These are phyloP conservation scores for Drosophila atripex DNA, from an alignment of 2,888 invertebrate species.

Conservation along the genomic window DNA sequence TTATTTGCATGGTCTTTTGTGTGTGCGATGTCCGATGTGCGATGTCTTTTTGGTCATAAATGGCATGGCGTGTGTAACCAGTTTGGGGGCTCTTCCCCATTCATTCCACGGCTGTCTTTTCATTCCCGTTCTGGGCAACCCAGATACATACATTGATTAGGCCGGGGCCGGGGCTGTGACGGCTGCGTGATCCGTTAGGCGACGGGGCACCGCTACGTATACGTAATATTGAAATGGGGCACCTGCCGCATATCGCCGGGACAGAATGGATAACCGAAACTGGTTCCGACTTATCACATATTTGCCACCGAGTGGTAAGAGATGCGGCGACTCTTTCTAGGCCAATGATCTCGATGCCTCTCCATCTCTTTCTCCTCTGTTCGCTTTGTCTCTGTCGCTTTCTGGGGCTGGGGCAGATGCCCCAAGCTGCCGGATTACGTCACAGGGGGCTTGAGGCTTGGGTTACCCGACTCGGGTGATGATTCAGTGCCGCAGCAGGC, in stretches of 20 bases:
- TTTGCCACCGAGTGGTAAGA: constrained; percentile 35
- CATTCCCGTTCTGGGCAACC: constrained; percentile 59
- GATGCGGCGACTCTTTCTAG: constrained; percentile 58
- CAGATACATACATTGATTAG: constrained; percentile 67
- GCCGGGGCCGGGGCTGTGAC: constrained; percentile 16
- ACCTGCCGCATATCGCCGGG: constrained; percentile 44
- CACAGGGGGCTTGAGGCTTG: constrained; percentile 47
- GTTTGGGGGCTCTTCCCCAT: constrained; percentile 30
- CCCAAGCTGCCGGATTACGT: constrained; percentile 55
- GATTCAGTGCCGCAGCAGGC: constrained; percentile 44
- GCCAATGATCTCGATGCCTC: constrained; percentile 66
- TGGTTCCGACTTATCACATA: constrained; percentile 59
- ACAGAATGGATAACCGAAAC: constrained; percentile 51
- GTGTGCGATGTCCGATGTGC: background rate
- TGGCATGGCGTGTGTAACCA: constrained; percentile 32
- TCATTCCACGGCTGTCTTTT: constrained; percentile 9
- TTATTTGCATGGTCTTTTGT: constrained; percentile 31
- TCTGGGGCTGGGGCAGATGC: constrained; percentile 12
- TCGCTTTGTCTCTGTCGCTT: background rate
- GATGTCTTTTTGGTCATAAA: background rate
- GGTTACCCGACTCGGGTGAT: constrained; percentile 49
- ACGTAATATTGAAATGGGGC: constrained; percentile 71
- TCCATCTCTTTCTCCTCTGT: too few relatives aligned
- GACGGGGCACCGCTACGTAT: constrained; percentile 50
- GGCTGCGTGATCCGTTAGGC: constrained; percentile 25